Evolutionary conservation across 1,140 invertebrate species (phyloP), one percentile per base, ranked within the genome.

Genomic region (Alviniconcha marisindica): DNA sequence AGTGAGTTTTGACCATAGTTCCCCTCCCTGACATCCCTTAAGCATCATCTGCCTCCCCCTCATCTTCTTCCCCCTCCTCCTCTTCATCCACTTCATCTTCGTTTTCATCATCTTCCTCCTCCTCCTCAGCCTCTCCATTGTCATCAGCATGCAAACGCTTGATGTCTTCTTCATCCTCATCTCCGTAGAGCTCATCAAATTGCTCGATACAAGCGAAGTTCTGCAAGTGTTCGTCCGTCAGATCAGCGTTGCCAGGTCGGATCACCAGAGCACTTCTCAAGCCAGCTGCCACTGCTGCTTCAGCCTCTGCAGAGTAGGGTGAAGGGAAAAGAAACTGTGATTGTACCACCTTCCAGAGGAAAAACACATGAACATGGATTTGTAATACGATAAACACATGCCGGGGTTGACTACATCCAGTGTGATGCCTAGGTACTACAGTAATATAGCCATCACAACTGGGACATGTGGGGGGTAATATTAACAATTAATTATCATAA

Each of bases 201-300:
- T 94, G 94, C 51, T 94, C 92, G 42, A 96, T 93, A 18, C 95
- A 94, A 24, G 93, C 92, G 89, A 95, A 97, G 21, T 94, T 91
- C 51, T 93, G 89, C 83, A 93, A 92, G 12, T 95, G 95, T 83
- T 95, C 95, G 15, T 95, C 94, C 7, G 94, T 93, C 0, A 97
- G 92, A 4, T 95, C 92, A 0, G 94, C 94, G 91, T 97, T 97
- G 42, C 97, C 97, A 81, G 96, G 95, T 69, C 97, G 95, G 76
- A 94, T 93, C 0, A 97, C 95, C 31, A 98, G 88, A 2, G 95
- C 93, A 36, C 95, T 93, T 54, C 94, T 93, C 74, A 97, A 87
- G 14, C 97, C 97, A 1, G 96, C 96, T 66, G 94, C 92, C 44
- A 94, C 94, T 4, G 97, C 97, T 87, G 97, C 97, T 90, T 95